Evolutionary conservation across 2,888 invertebrate genomes (phyloP), one percentile per base, ranked within the genome.

Genomic region (Neria commutata): DNA sequence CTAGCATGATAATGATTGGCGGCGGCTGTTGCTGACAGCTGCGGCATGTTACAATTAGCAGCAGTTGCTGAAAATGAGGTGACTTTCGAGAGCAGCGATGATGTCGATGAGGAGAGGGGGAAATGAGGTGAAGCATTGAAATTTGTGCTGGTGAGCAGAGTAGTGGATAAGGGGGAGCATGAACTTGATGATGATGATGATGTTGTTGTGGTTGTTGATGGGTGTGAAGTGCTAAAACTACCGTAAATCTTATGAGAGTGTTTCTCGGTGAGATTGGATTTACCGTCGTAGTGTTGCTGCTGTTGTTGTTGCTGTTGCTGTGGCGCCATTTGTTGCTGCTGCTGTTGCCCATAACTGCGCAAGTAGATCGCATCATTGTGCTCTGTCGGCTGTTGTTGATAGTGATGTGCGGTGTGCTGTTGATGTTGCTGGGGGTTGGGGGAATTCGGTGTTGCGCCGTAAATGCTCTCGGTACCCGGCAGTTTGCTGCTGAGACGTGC

Each of bases 231-330:
- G 76, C 77, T 80, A 71, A 72, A 78, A 76, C 74, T 76, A 79
- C 77, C 77, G 74, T 81, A 80, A 68, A 79, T 72, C 76, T 80
- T 80, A 78, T 75, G 71, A 63, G 71, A 73, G 62, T 68, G 70
- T 56, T 73, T 70, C 62, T 74, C 74, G 60, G 67, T 67, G 65
- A n/a, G n/a, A n/a, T 74, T 78, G 68, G 73, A 79, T 81, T 81
- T 81, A 81, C 81, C 81, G 74, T 81, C 81, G 70, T 73, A 76
- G 70, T 76, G 68, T 75, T 77, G 79, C 77, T 77, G 78, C 73
- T 74, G 75, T 54, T 69, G 71, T 63, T 66, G 69, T 50, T 73
- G 75, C 37, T 66, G 68, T 19, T 63, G 65, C 25, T 68, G 64
- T 21, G 66, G 66, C 6, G 66, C 69, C 47, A 60, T 57, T 58